Conservation (phyloP, 1,140 invertebrate genomes). For the Pachyrhynchus sulphureomaculatus region DNA sequence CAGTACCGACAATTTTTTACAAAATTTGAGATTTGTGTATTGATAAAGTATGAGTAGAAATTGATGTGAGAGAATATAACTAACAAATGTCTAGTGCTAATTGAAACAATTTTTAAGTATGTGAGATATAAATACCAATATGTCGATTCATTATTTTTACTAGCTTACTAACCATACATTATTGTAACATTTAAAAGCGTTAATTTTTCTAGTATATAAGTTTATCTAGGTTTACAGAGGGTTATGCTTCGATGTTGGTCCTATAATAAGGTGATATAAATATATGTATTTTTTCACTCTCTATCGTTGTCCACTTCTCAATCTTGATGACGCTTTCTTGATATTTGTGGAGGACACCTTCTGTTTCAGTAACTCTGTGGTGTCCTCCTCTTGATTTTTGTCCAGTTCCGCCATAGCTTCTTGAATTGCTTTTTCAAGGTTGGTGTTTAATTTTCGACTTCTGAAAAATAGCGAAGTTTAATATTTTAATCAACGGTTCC, state of each 20-base stretch:
- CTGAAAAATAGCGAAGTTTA: slow-evolving; percentile 62
- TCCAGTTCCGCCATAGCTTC: slow-evolving; percentile 86
- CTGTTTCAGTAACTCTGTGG: background rate
- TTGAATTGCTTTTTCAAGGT: slow-evolving; percentile 85
- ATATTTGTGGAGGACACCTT: slow-evolving; percentile 16
- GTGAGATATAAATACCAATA: background rate
- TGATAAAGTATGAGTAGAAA: too few species aligned
- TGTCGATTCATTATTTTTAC: background rate
- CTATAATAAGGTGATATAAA: slow-evolving; percentile 34
- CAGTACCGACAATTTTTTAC: too few species aligned
- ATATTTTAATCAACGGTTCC: too few species aligned
- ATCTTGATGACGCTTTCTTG: slow-evolving; percentile 29
- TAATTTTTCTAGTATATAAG: slow-evolving; percentile 33
- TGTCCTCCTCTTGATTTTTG: slow-evolving; percentile 43
- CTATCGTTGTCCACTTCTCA: slow-evolving; percentile 36
- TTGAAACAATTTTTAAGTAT: too few species aligned
- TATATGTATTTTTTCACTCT: slow-evolving; percentile 8
- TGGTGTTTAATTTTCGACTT: slow-evolving; percentile 86
- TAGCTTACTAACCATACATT: slow-evolving; percentile 6
- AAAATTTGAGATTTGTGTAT: too few species aligned
- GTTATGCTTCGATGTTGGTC: slow-evolving; percentile 43
- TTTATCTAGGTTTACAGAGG: slow-evolving; percentile 38
- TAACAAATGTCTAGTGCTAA: too few species aligned
- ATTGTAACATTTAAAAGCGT: slow-evolving; percentile 39
- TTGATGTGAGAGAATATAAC: too few species aligned